Evolutionary conservation across 2,888 invertebrate genomes (phyloP).

Genomic region (Mesochorus sp.): DNA sequence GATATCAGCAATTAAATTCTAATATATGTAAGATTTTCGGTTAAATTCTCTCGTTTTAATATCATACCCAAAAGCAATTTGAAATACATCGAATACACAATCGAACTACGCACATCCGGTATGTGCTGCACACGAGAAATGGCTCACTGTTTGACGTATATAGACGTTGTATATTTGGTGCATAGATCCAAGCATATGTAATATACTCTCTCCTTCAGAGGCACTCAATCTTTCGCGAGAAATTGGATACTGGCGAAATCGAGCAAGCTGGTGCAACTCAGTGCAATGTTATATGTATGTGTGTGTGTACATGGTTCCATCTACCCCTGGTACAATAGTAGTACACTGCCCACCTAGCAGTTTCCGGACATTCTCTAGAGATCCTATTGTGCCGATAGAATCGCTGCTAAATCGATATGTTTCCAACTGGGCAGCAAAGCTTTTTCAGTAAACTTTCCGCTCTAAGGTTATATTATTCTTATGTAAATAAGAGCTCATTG

Average conservation of each 20-base stretch:
- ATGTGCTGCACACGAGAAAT: neutral
- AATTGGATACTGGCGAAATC: slow-evolving; percentile 48
- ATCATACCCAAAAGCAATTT: neutral
- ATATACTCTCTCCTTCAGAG: slow-evolving; percentile 7
- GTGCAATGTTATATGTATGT: neutral
- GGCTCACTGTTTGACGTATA: neutral
- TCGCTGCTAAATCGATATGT: slow-evolving; percentile 13
- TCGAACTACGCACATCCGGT: neutral
- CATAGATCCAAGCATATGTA: too few species aligned
- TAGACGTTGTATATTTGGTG: neutral
- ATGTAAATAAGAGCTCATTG: neutral
- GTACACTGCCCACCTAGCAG: slow-evolving; percentile 36
- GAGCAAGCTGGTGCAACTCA: slow-evolving; percentile 31
- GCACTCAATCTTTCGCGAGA: slow-evolving; percentile 41
- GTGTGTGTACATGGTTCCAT: neutral
- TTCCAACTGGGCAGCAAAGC: neutral
- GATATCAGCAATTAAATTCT: too few species aligned
- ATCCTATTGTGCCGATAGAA: slow-evolving; percentile 6
- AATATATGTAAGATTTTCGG: too few species aligned
- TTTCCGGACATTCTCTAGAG: slow-evolving; percentile 33
- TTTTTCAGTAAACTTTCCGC: neutral
- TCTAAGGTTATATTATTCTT: neutral
- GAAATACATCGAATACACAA: neutral
- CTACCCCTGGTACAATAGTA: slow-evolving; percentile 3
- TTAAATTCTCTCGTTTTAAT: neutral